Conservation (phyloP, 2,113 vertebrate genomes). For the Pristiophorus japonicus region DNA sequence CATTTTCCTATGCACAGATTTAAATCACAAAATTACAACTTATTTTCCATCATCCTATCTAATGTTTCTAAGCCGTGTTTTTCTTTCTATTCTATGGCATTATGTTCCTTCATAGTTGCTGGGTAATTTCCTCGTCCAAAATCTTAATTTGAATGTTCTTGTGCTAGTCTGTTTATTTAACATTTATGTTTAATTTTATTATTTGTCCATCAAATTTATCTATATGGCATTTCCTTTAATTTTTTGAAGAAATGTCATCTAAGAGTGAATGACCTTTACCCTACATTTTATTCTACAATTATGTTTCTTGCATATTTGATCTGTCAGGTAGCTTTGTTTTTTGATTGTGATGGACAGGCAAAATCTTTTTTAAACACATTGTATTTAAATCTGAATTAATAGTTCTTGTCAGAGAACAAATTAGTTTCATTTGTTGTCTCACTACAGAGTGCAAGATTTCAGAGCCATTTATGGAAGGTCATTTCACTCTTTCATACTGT, state of each 20-base stretch:
- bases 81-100: neutral
- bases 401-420: neutral
- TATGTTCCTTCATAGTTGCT: neutral
- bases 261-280: neutral
- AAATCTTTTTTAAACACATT: neutral
- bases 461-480: neutral
- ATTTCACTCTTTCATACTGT: neutral
- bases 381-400: constrained; percentile 4
- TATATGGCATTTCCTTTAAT: neutral
- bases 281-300: neutral
- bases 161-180: neutral
- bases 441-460: neutral
- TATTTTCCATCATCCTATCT: neutral
- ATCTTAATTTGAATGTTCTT: neutral
- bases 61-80: neutral
- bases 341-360: neutral
- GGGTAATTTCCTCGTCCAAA: neutral
- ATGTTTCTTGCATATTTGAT: constrained; percentile 26
- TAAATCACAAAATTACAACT: constrained; percentile 18
- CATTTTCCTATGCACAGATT: neutral
- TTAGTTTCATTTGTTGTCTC: neutral
- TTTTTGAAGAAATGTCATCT: neutral
- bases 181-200: constrained; percentile 8
- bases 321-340: neutral
- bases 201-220: neutral